Base-by-base conservation (phyloP, 1,140 invertebrate species). In the Aleiodes sp. region DNA sequence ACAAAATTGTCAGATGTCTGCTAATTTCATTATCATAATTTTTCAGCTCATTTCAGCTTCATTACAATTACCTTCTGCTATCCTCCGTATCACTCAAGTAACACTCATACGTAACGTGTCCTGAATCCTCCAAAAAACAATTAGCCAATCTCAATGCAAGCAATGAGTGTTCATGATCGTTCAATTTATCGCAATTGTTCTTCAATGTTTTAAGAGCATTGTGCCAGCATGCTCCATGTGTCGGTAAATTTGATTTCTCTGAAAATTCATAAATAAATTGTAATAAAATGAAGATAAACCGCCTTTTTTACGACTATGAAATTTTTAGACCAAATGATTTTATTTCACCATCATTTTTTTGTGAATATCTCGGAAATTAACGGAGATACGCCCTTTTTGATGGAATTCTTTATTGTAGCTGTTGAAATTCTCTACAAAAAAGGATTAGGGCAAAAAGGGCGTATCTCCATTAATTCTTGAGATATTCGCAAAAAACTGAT, bases 41-140 rank as follows among this genome's bases (percentile, higher is more conserved):
- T 10, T 10, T 6, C 31, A 4, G 10, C 4, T 41, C n/a, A 4
- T 41, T 8, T n/a, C 9, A 41, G 3, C 3, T 41, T 8, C n/a
- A 8, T 8, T n/a, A 3, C 19, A 14, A 8, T 72, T 65, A 83
- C 81, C 76, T 71, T 52, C 86, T 75, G 33, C 84, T 56, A 43
- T 80, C 78, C 37, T 80, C 77, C 43, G 82, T 82, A 76, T 81
- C 70, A 68, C 78, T 79, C 6, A 73, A 29, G 68, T 87, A 79
- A 76, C 91, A 92, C 4, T 85, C 75, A 73, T 90, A 89, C 2
- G 77, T 82, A 8, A 76, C 72, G 71, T 87, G 81, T 12, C 90
- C 88, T 71, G 90, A 86, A 86, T 89, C 89, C 76, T 88, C 82
- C 16, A 91, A 79, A 79, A 92, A 92, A 81, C 92, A 93, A 76